phyloP scores from a whole-genome alignment of 2,113 vertebrate species.

The Syngnathus floridae region DNA sequence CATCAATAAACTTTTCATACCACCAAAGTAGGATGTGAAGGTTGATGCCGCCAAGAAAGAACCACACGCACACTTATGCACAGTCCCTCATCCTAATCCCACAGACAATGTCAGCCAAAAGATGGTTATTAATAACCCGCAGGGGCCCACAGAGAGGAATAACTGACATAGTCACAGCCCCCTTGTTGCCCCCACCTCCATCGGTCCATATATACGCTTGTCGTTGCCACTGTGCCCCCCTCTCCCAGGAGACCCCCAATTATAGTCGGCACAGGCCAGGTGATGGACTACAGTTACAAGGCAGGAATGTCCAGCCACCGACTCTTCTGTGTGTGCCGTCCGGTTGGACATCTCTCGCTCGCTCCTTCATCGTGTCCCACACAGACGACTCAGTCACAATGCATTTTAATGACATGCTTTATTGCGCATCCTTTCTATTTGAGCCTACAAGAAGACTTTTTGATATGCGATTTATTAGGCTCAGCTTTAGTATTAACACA shows the following conservation, averaged over 20 bases:
- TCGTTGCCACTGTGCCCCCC: slow-evolving; percentile 7
- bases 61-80: slow-evolving; percentile 4
- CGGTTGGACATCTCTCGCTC: slow-evolving; percentile 3
- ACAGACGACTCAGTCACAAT: neutral
- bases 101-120: slow-evolving; percentile 64
- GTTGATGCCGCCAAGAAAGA: neutral
- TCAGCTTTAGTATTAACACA: neutral
- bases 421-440: neutral
- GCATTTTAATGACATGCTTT: neutral
- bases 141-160: slow-evolving; percentile 26
- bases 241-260: slow-evolving; percentile 39
- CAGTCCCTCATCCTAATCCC: slow-evolving; percentile 41
- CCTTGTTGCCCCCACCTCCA: neutral
- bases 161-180: slow-evolving; percentile 31
- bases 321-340: slow-evolving; percentile 21
- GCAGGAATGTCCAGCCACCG: slow-evolving; percentile 17
- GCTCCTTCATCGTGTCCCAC: neutral
- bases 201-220: slow-evolving; percentile 3
- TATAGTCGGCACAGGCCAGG: slow-evolving; percentile 51
- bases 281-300: slow-evolving; percentile 48
- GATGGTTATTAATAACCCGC: slow-evolving; percentile 57
- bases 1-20: slow-evolving; percentile 1
- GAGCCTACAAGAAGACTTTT: neutral
- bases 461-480: neutral
- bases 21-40: neutral